A percentile compares a stretch with the other conserved stretches of the same genome.
Conservation (phyloP, 2,113 vertebrate species). For the Loxodonta africana region DNA sequence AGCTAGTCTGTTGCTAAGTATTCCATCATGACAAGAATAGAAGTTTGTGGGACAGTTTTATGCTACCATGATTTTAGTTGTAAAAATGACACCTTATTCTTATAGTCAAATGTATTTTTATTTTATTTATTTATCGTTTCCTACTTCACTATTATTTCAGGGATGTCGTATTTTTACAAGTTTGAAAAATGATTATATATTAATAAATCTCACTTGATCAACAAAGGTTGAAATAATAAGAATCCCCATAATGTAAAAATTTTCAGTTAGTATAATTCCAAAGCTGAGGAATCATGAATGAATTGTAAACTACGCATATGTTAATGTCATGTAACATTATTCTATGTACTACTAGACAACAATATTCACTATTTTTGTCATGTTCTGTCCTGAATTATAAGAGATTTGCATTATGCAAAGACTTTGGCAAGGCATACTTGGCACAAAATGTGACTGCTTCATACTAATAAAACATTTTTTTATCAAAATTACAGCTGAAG, state of each 20-base stretch:
- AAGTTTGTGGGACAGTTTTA: not conserved
- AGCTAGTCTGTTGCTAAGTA: not conserved
- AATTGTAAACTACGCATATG: not conserved
- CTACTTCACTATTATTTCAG: not conserved
- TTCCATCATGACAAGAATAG: not conserved
- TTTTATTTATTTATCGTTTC: not conserved
- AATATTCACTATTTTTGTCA: not conserved
- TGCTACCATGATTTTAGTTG: not conserved
- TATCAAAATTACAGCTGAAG: not conserved
- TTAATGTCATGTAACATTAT: not conserved
- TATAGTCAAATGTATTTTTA: not conserved
- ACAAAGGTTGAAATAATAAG: not conserved
- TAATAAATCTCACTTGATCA: not conserved
- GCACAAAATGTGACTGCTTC: not conserved
- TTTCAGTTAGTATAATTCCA: not conserved
- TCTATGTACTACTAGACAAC: not conserved
- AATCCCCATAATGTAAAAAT: not conserved
- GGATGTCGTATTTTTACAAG: not conserved
- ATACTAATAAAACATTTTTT: not conserved
- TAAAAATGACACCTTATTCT: not conserved
- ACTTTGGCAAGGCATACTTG: not conserved
- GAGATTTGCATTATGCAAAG: not conserved
- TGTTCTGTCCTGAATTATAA: not conserved
- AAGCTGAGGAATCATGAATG: not conserved
- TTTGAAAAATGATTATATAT: not conserved